Evolutionary conservation across 1,140 invertebrate genomes (phyloP), one percentile per base, ranked within the genome.

Genomic region (Drosophila sturtevanti): DNA sequence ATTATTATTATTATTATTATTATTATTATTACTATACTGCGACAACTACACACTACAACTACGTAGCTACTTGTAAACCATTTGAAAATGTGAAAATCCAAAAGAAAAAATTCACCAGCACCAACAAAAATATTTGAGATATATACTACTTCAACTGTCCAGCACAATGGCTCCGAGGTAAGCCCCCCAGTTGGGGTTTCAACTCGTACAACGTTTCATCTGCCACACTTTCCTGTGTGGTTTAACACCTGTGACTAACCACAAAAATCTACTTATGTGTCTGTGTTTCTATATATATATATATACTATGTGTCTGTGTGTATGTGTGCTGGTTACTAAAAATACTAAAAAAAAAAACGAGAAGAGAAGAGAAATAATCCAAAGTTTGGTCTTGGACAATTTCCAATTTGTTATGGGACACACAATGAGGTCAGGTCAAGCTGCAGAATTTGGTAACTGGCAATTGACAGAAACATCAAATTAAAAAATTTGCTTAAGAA

Each of bases 61-160:
- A 63, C 75, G 61, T 78, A 80, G 78, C 75, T 80, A 80, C 64
- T 62, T 81, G 58, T 81, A 72, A 78, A 70, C 54, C 41, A 48
- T 21, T 48, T 21, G 9, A 18, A 48, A 48, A 21, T 48, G 41
- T 18, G 41, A 44, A 44, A 44, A 14, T 5, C 14, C 14, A 6
- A 18, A 55, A 31, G n/a, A 55, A 22, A 37, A 34, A 22, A 24
- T 37, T 38, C 14, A 63, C 18, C 56, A 51, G 65, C 59, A 68
- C 44, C 54, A 58, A 24, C 41, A 71, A 54, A 65, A 34, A 60
- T 22, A 44, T 48, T 21, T 21, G 35, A 31, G 35, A 9, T 14
- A 34, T 52, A n/a, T n/a, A n/a, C n/a, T n/a, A n/a, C 41, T 16
- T 16, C 48, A 7, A 31, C 37, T 24, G 12, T 48, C 51, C 51